Evolutionary conservation across 92 coral and sea anemone species (phyloP), one percentile per base, ranked within the genome.

Genomic region (Pocillopora grandis): DNA sequence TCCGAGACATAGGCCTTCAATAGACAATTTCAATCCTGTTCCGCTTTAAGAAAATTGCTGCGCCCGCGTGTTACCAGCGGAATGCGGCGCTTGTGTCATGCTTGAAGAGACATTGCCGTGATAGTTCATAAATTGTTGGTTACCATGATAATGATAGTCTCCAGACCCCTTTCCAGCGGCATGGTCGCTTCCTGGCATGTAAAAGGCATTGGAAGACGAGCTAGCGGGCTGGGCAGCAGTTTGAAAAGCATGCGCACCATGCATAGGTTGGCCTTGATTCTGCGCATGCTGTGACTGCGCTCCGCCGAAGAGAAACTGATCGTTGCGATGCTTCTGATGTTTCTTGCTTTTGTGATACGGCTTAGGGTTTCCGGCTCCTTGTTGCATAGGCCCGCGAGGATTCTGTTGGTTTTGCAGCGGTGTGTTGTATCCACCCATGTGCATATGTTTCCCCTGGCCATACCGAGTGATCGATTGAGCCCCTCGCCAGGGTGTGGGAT

Each of bases 381-480:
- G 80, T 42, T 73, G 86, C 80, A 83, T 62, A 80, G 80, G 73
- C n/a, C 86, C 86, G 57, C 86, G 86, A 56, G 85, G 85, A 1
- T 72, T 73, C 70, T 72, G 86, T 49, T 82, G 86, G 71, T 82
- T 72, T 72, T 62, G 64, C 62, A 73, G 16, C 62, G 73, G 86
- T 11, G 77, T 11, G 77, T 81, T 80, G 20, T 80, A 80, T 9
- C 71, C 86, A 16, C 78, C 78, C 60, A 76, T 49, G 56, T 84
- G 87, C 76, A 68, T 64, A 36, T 66, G 75, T 14, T 84, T 84
- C 37, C 83, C 58, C 27, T n/a, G 88, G 83, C 52, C 52, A 42
- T 84, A 84, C 62, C 82, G 61, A n/a, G 80, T 66, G 75, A 76
- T 65, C 9, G 87, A 17, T 55, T 81, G 87, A 18, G 81, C 27